Evolutionary conservation across 2,888 invertebrate genomes (phyloP).

Genomic region (Schizaphis graminum): DNA sequence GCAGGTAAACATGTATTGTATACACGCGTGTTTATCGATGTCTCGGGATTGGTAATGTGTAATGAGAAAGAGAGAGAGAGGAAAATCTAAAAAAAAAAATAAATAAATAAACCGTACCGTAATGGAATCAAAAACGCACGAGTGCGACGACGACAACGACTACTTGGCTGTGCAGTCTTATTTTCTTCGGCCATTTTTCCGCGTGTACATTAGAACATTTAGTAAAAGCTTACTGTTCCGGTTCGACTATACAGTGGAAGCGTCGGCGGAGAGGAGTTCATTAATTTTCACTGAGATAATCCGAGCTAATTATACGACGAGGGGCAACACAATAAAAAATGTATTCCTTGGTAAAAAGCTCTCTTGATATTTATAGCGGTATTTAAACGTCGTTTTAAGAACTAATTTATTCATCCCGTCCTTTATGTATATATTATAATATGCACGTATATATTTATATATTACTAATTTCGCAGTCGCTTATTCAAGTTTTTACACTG

Average conservation of each 20-base stretch:
- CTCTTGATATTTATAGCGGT: conserved; percentile 64
- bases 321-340: conserved; percentile 64
- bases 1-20: neutral
- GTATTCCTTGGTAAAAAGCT: conserved; percentile 62
- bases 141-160: neutral
- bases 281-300: conserved; percentile 63
- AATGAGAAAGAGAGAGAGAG: neutral
- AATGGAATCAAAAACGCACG: neutral
- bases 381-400: conserved; percentile 65
- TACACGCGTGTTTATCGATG: neutral
- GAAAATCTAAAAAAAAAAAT: neutral
- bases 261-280: conserved; percentile 36
- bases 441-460: neutral
- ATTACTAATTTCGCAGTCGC: conserved; percentile 55
- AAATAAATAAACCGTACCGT: neutral
- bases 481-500: conserved; percentile 54
- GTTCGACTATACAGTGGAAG: neutral
- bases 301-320: conserved; percentile 63
- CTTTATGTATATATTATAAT: conserved; percentile 6
- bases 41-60: neutral
- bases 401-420: conserved; percentile 60
- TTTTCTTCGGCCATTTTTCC: neutral
- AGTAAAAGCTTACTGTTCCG: conserved; percentile 41
- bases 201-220: conserved; percentile 33
- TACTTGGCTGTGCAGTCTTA: neutral